These are phyloP conservation scores for Ciconia boyciana DNA, from an alignment of 2,113 vertebrate genomes.

Conservation along the genomic window DNA sequence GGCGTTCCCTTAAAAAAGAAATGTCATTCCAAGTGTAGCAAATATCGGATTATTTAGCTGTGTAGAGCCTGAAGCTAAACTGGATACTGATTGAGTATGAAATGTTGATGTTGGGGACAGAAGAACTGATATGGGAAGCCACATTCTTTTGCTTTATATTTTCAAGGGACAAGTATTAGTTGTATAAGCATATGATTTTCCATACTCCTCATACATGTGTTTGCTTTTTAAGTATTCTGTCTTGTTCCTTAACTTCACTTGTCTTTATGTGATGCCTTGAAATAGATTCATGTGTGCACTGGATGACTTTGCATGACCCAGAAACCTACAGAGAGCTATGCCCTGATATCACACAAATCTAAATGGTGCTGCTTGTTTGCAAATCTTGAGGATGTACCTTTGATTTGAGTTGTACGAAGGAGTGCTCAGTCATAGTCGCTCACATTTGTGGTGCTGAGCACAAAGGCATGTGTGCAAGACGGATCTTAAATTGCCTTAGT, in stretches of 20 bases:
- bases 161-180: not conserved
- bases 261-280: not conserved
- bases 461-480: not conserved
- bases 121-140: slow-evolving; percentile 20
- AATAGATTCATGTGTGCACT: not conserved
- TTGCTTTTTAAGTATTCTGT: slow-evolving; percentile 25
- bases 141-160: slow-evolving; percentile 31
- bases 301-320: not conserved
- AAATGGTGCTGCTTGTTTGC: not conserved
- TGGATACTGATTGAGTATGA: slow-evolving; percentile 52
- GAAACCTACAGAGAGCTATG: not conserved
- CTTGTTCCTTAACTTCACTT: not conserved
- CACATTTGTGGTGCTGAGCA: not conserved
- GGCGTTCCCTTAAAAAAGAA: slow-evolving; percentile 24
- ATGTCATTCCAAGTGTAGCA: slow-evolving; percentile 21
- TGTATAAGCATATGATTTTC: slow-evolving; percentile 4
- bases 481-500: not conserved
- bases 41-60: not conserved
- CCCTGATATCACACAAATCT: not conserved
- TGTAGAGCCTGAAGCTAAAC: slow-evolving; percentile 34
- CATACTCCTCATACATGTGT: not conserved
- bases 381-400: not conserved
- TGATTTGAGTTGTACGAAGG: not conserved
- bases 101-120: slow-evolving; percentile 39
- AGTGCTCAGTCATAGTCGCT: not conserved